Evolutionary conservation across 2,888 invertebrate genomes (phyloP), one percentile per base, ranked within the genome.

Genomic region (Acrocera orbiculus): DNA sequence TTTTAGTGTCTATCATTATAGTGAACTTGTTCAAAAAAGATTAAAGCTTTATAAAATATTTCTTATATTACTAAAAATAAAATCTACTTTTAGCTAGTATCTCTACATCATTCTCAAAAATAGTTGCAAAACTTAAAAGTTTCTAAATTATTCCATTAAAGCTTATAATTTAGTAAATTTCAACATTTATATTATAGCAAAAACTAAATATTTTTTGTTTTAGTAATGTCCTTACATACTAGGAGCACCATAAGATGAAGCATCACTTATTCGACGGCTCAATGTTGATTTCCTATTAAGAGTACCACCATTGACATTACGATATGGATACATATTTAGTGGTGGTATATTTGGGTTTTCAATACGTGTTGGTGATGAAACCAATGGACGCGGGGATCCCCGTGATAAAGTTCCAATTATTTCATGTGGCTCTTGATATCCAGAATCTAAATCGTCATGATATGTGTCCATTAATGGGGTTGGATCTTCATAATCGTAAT

Each of bases 401-500:
- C 56, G 50, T 26, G 53, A 49, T 24, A 60, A 40, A 8, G 56
- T 53, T 3, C 53, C 53, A n/a, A 55, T 45, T 3, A 58, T 51
- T 45, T 60, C 58, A 36, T 61, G 60, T 2, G 64, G 63, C 38
- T 63, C 61, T 40, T 63, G 63, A 40, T 64, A 64, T 20, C 64
- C 62, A 2, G 61, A 62, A 41, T 67, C 66, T 51, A 68, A 65
- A 42, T 69, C 67, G 47, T 68, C 68, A 39, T 74, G 73, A 58
- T 78, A 79, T 47, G 70, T 76, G 46, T 79, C 79, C 51, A 77
- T 76, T 32, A 76, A 52, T 1, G 79, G 74, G 2, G 78, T 76
- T 4, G 80, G 76, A 47, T 82, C 82, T 54, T 80, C 81, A 52
- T 77, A 77, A 45, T 85, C 83, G 31, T 79, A 79, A 54, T 79